Base-by-base conservation (phyloP, 2,888 invertebrate genomes). In the Rhagonycha lutea region DNA sequence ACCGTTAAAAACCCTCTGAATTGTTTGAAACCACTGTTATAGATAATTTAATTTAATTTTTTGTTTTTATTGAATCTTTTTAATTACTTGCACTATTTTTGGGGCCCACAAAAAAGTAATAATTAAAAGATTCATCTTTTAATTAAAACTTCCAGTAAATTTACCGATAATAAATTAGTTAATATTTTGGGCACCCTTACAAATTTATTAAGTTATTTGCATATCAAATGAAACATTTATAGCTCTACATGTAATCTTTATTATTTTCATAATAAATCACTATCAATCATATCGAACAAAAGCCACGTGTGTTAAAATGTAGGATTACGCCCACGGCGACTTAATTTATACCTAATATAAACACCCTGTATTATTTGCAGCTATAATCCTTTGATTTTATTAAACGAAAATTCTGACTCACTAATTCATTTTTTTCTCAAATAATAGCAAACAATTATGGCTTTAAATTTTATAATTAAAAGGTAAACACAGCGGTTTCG, bases 211-310 rank as follows among this genome's bases (percentile, higher is more conserved):
- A 23, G 24, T 70, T 18, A 70, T 70, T 70, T 70, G 63, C 62
- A 73, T 68, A 82, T 83, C 82, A 82, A 81, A 82, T 65, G 26
- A 65, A 83, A 83, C 81, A 80, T 82, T 79, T 78, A 81, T 81
- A 79, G 79, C 80, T 47, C 47, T 79, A 80, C 79, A 80, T 77
- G 82, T 83, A 83, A 83, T 85, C 84, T 83, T 84, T 84, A 84
- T 84, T 83, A 84, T 85, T 85, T 84, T 82, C 82, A 82, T 83
- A 82, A 83, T 83, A 81, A 80, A 83, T 82, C 82, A 83, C 84
- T 84, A 86, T 86, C 86, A 84, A 86, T 86, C 85, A 86, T 84
- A 68, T 81, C 68, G 76, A 76, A 81, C 79, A 81, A 77, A 80
- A 80, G 85, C 82, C 86, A 85, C 86, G 86, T 85, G 86, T 83